These are phyloP conservation scores for Dreissena polymorpha DNA, from an alignment of 1,140 invertebrate species.

Conservation along the genomic window DNA sequence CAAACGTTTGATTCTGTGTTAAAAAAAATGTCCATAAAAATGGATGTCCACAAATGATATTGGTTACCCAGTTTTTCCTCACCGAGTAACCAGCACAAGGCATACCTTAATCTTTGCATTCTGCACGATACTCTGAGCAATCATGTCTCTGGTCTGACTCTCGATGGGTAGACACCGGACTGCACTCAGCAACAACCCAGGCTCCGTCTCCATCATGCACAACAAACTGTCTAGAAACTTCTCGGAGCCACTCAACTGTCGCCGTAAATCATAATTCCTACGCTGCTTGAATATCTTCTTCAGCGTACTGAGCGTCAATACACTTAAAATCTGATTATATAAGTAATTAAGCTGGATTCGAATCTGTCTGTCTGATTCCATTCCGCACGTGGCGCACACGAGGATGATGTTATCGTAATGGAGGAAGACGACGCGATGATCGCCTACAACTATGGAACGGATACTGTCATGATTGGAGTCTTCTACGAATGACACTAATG, in stretches of 20 bases:
- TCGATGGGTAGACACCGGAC: constrained; percentile 92
- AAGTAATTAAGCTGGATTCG: constrained; percentile 90
- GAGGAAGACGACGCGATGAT: constrained; percentile 93
- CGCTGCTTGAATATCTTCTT: constrained; percentile 91
- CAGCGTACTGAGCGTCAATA: constrained; percentile 88
- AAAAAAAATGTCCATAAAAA: too few species aligned
- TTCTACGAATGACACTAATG: constrained; percentile 92
- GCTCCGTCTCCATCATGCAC: constrained; percentile 91
- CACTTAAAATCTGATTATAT: constrained; percentile 84
- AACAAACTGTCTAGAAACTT: constrained; percentile 94
- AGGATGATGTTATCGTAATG: constrained; percentile 93
- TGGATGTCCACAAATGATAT: too few species aligned
- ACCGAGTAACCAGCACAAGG: too few species aligned
- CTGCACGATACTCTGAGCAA: constrained; percentile 92
- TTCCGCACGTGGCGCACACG: constrained; percentile 91
- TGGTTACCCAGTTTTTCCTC: too few species aligned
- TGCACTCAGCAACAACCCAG: constrained; percentile 91
- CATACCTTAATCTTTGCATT: constrained; percentile 78
- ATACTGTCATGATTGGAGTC: constrained; percentile 88
- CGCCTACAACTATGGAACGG: constrained; percentile 90
- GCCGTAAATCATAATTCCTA: constrained; percentile 93
- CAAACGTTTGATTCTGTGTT: too few species aligned
- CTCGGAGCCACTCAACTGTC: constrained; percentile 92
- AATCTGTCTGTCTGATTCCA: constrained; percentile 90
- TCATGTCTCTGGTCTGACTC: constrained; percentile 89